Conservation (phyloP, 2,888 invertebrate genomes). For the Macroteleia sp. region DNA sequence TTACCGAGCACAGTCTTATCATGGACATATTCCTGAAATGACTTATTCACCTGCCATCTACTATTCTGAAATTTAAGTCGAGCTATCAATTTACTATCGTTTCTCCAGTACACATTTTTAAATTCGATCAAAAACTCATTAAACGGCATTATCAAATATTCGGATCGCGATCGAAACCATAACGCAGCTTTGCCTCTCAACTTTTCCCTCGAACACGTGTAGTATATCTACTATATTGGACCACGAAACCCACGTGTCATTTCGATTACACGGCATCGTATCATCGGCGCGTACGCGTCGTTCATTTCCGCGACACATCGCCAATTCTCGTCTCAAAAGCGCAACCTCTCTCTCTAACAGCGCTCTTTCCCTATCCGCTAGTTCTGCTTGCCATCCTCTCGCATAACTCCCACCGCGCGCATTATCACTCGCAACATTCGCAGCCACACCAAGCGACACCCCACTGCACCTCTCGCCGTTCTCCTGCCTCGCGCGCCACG, state of each 20-base stretch:
- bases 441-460: not conserved
- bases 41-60: conserved; percentile 6
- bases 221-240: not conserved
- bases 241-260: not conserved
- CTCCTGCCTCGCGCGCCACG: not conserved
- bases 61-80: conserved; percentile 4
- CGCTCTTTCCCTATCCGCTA: not conserved
- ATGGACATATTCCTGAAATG: not conserved
- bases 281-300: not conserved
- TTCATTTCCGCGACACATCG: not conserved
- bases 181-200: not conserved
- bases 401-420: not conserved
- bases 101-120: not conserved
- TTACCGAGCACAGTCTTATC: conserved; percentile 7
- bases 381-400: not conserved
- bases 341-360: conserved; percentile 3
- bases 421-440: not conserved
- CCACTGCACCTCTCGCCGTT: not conserved
- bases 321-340: not conserved
- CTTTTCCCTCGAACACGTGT: not conserved
- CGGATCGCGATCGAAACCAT: not conserved
- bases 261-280: not conserved
- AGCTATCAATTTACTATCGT: not conserved
- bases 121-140: not conserved
- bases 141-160: not conserved